Conservation (phyloP, 92 coral and sea anemone species). For the Epizoanthus stellaris region DNA sequence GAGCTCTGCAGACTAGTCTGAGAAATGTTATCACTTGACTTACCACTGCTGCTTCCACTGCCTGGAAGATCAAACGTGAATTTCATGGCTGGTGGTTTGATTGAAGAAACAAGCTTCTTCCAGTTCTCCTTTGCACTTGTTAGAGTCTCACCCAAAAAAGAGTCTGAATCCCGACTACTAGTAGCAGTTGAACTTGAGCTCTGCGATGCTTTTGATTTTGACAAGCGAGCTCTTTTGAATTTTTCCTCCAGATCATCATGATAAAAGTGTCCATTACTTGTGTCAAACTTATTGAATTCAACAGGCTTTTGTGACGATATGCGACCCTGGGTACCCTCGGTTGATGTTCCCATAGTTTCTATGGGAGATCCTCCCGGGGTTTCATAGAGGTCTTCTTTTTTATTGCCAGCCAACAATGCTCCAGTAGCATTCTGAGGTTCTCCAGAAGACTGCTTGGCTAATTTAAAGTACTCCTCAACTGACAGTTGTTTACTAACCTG, state of each 20-base stretch:
- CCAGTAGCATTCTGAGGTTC: not conserved
- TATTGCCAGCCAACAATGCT: not conserved
- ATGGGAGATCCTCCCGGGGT: not conserved
- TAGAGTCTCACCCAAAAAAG: constrained; percentile 71
- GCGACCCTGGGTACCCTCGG: too few relatives aligned
- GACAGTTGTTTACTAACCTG: constrained; percentile 12
- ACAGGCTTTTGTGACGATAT: not conserved
- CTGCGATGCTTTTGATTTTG: constrained; percentile 8
- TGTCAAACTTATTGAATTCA: not conserved
- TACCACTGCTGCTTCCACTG: constrained; percentile 65
- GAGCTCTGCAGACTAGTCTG: constrained; percentile 6
- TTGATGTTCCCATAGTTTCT: not conserved
- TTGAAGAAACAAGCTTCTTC: constrained; percentile 73
- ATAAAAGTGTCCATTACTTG: constrained; percentile 4
- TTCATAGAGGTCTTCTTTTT: not conserved
- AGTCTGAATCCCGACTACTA: constrained; percentile 59
- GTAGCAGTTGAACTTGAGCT: constrained; percentile 18
- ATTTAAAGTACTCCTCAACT: constrained; percentile 10
- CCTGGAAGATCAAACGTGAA: constrained; percentile 52
- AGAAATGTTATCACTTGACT: constrained; percentile 42
- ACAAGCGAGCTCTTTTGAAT: constrained; percentile 9
- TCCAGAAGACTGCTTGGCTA: not conserved
- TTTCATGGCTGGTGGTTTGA: constrained; percentile 59
- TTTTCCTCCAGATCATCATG: not conserved
- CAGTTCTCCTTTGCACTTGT: constrained; percentile 65